Evolutionary conservation across 2,888 invertebrate genomes (phyloP).

Genomic region (Oconnorella tubifera): DNA sequence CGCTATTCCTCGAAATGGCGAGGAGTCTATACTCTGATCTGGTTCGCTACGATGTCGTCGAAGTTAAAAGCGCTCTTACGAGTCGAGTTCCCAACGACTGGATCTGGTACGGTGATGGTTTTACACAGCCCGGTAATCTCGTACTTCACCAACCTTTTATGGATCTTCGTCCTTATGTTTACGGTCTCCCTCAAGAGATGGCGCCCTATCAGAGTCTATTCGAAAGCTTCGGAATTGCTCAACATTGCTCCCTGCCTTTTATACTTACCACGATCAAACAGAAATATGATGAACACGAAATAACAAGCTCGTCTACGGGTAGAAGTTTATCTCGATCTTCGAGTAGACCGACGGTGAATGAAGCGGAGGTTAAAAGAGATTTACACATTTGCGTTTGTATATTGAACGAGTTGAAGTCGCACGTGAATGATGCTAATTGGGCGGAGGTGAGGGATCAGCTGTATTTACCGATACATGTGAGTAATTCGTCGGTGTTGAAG

Average conservation of each 20-base stretch:
- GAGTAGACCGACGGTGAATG: background rate
- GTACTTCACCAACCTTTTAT: conserved; percentile 30
- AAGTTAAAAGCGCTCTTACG: conserved; percentile 7
- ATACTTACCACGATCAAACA: conserved; percentile 30
- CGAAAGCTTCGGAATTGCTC: conserved; percentile 25
- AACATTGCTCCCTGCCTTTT: conserved; percentile 23
- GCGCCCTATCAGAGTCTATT: conserved; percentile 26
- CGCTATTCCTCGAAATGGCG: conserved; percentile 29
- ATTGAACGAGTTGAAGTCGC: conserved; percentile 33
- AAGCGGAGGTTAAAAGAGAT: conserved; percentile 31
- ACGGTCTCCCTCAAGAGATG: conserved; percentile 35
- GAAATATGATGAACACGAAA: conserved; percentile 22
- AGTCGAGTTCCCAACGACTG: conserved; percentile 22
- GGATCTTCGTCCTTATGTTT: conserved; percentile 37
- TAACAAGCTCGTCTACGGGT: no score
- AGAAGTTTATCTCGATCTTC: no score
- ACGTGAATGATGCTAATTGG: conserved; percentile 21
- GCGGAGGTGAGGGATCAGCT: conserved; percentile 22
- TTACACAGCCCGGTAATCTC: conserved; percentile 29
- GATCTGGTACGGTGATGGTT: conserved; percentile 42
- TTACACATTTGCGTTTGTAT: conserved; percentile 34
- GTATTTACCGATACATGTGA: conserved; percentile 25
- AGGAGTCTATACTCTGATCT: conserved; percentile 21
- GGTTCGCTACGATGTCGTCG: conserved; percentile 4
- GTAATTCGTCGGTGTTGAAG: conserved; percentile 2